These are phyloP conservation scores for Acanthurus leucopareius DNA, from an alignment of 2,797 vertebrate species.

Conservation along the genomic window DNA sequence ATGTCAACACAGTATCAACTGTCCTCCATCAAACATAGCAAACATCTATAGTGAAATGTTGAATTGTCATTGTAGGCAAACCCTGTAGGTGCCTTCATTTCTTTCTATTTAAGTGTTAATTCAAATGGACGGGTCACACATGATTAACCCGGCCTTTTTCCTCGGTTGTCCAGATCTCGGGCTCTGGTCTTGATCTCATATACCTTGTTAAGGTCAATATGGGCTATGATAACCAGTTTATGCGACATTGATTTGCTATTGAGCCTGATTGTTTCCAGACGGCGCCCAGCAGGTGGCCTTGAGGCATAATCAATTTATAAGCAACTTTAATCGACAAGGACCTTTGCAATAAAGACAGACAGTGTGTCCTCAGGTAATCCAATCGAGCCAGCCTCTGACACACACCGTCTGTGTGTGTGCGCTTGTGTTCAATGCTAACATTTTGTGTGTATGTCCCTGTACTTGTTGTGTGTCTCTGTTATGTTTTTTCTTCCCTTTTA, in stretches of 20 bases:
- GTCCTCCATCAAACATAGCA: slow-evolving; percentile 25
- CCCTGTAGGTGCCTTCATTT: slow-evolving; percentile 7
- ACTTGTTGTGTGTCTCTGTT: neutral
- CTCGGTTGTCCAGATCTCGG: slow-evolving; percentile 38
- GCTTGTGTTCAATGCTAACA: slow-evolving; percentile 3
- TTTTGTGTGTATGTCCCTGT: slow-evolving; percentile 4
- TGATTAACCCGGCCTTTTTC: slow-evolving; percentile 38
- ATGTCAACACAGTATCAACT: slow-evolving; percentile 16
- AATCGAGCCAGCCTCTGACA: slow-evolving; percentile 69
- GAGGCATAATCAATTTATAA: slow-evolving; percentile 84
- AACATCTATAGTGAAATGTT: slow-evolving; percentile 19
- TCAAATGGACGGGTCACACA: slow-evolving; percentile 18
- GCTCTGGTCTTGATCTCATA: slow-evolving; percentile 53
- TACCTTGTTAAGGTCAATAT: slow-evolving; percentile 72
- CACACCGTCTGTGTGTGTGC: slow-evolving; percentile 22
- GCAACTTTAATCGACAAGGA: slow-evolving; percentile 82
- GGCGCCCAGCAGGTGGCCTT: slow-evolving; percentile 81
- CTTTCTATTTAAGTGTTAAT: slow-evolving; percentile 17
- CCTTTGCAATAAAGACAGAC: slow-evolving; percentile 81
- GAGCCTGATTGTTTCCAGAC: slow-evolving; percentile 79
- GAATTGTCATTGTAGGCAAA: neutral
- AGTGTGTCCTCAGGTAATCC: slow-evolving; percentile 80
- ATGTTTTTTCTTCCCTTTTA: slow-evolving; percentile 3
- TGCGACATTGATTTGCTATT: slow-evolving; percentile 80
- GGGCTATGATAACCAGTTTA: slow-evolving; percentile 77